phyloP scores from a whole-genome alignment of 2,113 vertebrate genomes.

The Apteryx mantelli region DNA sequence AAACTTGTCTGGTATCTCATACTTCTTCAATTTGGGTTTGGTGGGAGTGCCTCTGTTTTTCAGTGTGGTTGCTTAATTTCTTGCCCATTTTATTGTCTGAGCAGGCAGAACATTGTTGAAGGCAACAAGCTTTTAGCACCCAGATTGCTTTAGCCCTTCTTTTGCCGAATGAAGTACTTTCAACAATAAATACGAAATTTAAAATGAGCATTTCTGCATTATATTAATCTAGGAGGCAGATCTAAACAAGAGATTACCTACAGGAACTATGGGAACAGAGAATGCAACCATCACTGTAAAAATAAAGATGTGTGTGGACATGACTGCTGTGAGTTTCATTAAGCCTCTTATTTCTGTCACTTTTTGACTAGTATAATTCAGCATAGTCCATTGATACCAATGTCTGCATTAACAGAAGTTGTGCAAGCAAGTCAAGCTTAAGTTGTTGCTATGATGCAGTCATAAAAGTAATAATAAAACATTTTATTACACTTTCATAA shows the following conservation, averaged over 20 bases:
- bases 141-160: background rate
- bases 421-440: background rate
- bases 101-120: background rate
- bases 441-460: background rate
- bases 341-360: constrained; percentile 16
- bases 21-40: background rate
- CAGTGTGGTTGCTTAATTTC: background rate
- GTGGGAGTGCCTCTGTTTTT: background rate
- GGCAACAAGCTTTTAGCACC: background rate
- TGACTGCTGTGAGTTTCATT: constrained; percentile 91
- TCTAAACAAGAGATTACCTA: constrained; percentile 31
- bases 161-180: background rate
- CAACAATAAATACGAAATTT: background rate
- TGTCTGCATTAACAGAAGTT: background rate
- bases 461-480: background rate
- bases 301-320: constrained; percentile 93
- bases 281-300: constrained; percentile 94
- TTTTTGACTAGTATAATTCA: background rate
- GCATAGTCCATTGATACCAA: background rate
- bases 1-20: background rate
- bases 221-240: constrained; percentile 56
- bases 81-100: background rate
- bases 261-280: constrained; percentile 80
- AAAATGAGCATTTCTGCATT: constrained; percentile 14
- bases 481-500: background rate